Base-by-base conservation (phyloP, 2,113 vertebrate genomes). In the Tetrax tetrax region DNA sequence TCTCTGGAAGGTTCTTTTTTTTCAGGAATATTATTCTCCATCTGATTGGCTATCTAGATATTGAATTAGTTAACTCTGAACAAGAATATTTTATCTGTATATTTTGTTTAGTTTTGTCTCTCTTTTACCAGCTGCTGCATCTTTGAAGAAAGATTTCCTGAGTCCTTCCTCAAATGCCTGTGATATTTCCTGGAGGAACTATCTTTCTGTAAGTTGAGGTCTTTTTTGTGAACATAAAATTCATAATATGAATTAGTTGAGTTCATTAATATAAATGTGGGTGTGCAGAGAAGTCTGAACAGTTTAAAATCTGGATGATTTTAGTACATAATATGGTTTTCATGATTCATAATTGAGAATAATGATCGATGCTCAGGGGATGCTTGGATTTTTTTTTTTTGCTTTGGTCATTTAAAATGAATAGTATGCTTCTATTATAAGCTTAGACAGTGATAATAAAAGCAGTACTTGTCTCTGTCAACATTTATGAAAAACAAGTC, bases 381-480 rank as follows among this genome's bases (percentile, higher is more conserved):
- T 81, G 8, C 41, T 21, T 3, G 1, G 41, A 43, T 43, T 43
- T 43, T 43, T 43, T 35, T 29, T 68, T 69, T 54, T 54, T 2
- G 0, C 37, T 84, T 91, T 90, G 90, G 78, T 85, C 75, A 61
- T 85, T 83, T 89, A 45, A 85, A 93, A 75, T 85, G 21, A 89
- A 78, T 60, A n/a, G 21, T 76, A 17, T 69, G 23, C 35, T 87
- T 79, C 27, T 82, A 2, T 85, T 95, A 60, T 35, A 82, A 79
- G 61, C 50, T 75, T 71, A 95, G 89, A 84, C 80, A 82, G 53
- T 53, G 81, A 72, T 89, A 90, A 71, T 93, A 89, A 95, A 95
- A 95, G 63, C 70, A 90, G n/a, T 85, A 41, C 74, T 94, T 5
- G 2, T 76, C 45, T 96, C 69, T 94, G 91, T 95, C 91, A 93